Base-by-base conservation (phyloP, 2,797 vertebrate genomes). In the Champsocephalus gunnari region DNA sequence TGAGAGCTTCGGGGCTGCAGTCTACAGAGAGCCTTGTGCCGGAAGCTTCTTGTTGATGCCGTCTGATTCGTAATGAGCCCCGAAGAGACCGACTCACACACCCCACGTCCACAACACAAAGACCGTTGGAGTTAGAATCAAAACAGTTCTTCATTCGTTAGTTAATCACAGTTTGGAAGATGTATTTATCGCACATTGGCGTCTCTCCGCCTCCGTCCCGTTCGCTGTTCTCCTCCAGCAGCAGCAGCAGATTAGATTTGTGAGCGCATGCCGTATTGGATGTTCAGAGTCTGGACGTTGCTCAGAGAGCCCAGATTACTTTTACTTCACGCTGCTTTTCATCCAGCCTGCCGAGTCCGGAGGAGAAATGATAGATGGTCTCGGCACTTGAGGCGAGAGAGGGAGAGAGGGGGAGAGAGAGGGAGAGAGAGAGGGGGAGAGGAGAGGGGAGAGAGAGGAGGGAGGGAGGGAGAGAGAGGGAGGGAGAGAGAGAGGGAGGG, bases 291-390 rank as follows among this genome's bases (percentile, higher is more conserved):
- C 73, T 21, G 48, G 74, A 64, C 77, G 83, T 88, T 81, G 77
- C 87, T 79, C 80, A 60, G 4, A 82, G 85, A 82, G 56, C 65
- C 64, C 9, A 88, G 85, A 90, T 90, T 85, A 87, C 90, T 90
- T 93, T 91, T 88, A 86, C 88, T 91, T 87, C 89, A 86, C 75
- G 69, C 85, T 59, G 88, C 80, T 82, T 85, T 88, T 88, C 86
- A 89, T 89, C 87, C 87, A 61, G 86, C 83, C 79, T 78, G 75
- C 58, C 16, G 63, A 80, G 70, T 77, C 72, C 66, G 58, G 65
- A 82, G 80, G 28, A 38, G 74, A 71, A 82, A 86, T 91, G 89
- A 93, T 87, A 78, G 85, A 91, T 91, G 17, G 71, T 79, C 75
- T 81, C 54, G 10, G 83, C 71, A 67, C 88, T 90, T 12, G 66